Conservation (phyloP, 1,140 invertebrate species). For the Drosophila bifasciata region DNA sequence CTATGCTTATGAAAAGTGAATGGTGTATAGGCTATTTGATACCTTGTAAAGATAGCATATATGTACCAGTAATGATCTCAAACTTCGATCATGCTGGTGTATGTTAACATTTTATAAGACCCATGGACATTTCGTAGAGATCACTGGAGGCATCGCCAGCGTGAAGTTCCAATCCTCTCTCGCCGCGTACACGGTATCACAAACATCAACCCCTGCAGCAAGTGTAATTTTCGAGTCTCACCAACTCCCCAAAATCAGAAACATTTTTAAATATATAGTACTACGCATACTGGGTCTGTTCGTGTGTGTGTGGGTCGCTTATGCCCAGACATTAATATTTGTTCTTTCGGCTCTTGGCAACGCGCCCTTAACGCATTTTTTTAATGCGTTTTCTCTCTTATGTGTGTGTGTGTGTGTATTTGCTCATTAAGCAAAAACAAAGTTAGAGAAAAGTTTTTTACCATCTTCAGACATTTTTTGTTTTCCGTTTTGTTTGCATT, state of each 20-base stretch:
- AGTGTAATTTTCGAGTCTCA: constrained; percentile 51
- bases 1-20: too few relatives aligned
- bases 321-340: constrained; percentile 79
- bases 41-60: too few relatives aligned
- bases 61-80: too few relatives aligned
- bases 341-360: constrained; percentile 64
- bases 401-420: constrained; percentile 61
- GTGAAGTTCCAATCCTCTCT: background rate
- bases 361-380: constrained; percentile 78
- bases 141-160: background rate
- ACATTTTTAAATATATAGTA: constrained; percentile 43
- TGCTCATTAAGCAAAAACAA: constrained; percentile 83
- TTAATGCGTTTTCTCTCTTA: constrained; percentile 52
- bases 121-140: too few relatives aligned
- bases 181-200: constrained; percentile 17
- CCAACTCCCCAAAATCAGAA: constrained; percentile 45
- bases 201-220: constrained; percentile 64
- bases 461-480: constrained; percentile 76
- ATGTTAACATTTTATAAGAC: background rate
- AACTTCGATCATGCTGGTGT: background rate
- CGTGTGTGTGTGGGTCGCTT: constrained; percentile 28
- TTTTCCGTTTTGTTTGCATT: constrained; percentile 64
- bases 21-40: too few relatives aligned
- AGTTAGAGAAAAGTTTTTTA: constrained; percentile 73
- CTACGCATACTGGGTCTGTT: constrained; percentile 7